Base-by-base conservation (phyloP, 1,140 invertebrate genomes). In the Acromyrmex echinatior region DNA sequence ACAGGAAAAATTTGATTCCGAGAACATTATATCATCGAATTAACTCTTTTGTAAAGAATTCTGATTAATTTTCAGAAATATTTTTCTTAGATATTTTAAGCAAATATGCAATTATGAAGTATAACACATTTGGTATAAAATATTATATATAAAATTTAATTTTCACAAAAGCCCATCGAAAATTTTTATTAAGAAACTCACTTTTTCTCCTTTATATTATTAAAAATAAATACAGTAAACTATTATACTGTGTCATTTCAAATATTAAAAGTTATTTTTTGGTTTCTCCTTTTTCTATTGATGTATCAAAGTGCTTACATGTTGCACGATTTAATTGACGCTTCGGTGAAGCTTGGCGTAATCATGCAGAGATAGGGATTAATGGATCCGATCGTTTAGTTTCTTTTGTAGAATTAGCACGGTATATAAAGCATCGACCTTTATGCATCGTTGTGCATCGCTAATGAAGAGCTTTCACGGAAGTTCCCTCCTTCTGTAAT, bases 391-490 rank as follows among this genome's bases (percentile, higher is more conserved):
- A 62, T 28, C 45, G 4, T 84, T 84, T 76, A 84, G 58, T 28
- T 74, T 51, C 58, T 76, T 76, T 76, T 14, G 39, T 31, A 4
- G 68, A 73, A 82, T 73, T 73, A 84, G 80, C 70, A 74, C 70
- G 28, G 39, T 74, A 25, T 74, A 28, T 74, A 84, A 84, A 84
- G 56, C 70, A 74, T 76, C 70, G 39, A 74, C 56, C 56, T 84
- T 56, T 76, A 84, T 84, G 80, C 70, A 62, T 76, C 80, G 80
- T 84, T 84, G 56, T 84, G 45, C 80, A 74, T 84, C 56, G 56
- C 56, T 84, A 76, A 84, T 84, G 80, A 84, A 74, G 80, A 76
- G 70, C 70, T 84, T 84, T 84, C 80, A 84, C 80, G 80, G 70
- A 84, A 84, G 39, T 84, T 84, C 70, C 39, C 71, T 31, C 25